Evolutionary conservation across 92 coral and sea anemone genomes (phyloP), one percentile per base, ranked within the genome.

Genomic region (Epizoanthus illoricatus): DNA sequence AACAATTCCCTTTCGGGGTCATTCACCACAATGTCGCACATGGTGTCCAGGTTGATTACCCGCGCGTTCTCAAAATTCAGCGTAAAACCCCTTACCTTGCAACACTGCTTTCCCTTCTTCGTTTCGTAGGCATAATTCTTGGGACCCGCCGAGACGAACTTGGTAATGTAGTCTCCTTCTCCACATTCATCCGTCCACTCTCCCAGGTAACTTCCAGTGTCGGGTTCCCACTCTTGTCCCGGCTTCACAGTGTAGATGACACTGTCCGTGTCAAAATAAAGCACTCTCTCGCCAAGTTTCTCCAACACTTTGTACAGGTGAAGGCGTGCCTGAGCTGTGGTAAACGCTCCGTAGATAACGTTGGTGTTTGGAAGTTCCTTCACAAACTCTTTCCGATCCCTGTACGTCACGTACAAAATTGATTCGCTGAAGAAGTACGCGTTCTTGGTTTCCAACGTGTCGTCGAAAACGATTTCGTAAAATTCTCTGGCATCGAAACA

Each of bases 261-360:
- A 2, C 69, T 56, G 47, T 79, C 84, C 58, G 84, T 79, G 58
- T 79, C 84, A 7, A 79, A 79, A 18, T 79, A 79, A 16, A 79
- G 54, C 11, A 42, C 84, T 0, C 71, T 43, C 24, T 61, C 43
- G 7, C 33, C 18, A 18, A 59, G 33, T 78, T 78, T 4, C 2
- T 60, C 59, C 3, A 60, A 3, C 65, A 60, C 4, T 7, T 3
- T 56, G 49, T 60, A 61, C 21, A 78, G 45, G 16, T 61, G 5
- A 2, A 78, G 45, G 1, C 83, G 43, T 3, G 83, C 42, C 39
- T 45, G 64, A 0, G 74, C 74, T 0, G 84, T 80, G 1, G 68
- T 65, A 12, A 80, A 80, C 20, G 60, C 45, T 1, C 73, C 84
- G 0, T 61, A 13, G 43, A 80, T 33, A 3, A 80, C 74, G n/a